Conservation (phyloP, 2,113 vertebrate genomes). For the Naja naja region DNA sequence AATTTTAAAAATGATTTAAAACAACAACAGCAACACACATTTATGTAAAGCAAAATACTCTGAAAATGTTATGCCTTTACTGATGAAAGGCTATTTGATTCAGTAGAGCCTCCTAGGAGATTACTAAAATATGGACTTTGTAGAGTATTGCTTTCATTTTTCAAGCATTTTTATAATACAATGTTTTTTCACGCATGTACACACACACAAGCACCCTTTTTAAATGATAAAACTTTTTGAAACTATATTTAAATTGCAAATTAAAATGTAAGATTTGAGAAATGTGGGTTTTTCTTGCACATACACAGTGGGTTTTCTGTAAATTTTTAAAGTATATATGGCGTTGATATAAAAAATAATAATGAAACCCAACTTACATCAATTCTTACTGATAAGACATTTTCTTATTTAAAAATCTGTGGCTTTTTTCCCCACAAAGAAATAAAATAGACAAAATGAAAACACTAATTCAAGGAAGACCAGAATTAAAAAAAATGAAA, state of each 20-base stretch:
- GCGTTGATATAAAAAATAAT: background rate
- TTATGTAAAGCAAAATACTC: slow-evolving; percentile 44
- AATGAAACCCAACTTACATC: background rate
- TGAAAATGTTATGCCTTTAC: background rate
- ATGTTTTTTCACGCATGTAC: background rate
- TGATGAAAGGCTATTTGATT: background rate
- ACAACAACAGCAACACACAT: background rate
- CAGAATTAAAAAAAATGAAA: background rate
- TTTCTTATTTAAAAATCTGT: background rate
- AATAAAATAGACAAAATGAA: background rate
- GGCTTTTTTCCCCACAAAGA: background rate
- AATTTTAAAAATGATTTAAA: background rate
- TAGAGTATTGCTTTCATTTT: background rate
- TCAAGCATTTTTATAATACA: background rate
- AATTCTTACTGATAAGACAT: background rate
- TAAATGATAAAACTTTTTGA: background rate
- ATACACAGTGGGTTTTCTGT: background rate
- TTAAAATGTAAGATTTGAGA: background rate
- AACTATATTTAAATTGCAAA: background rate
- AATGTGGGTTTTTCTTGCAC: background rate
- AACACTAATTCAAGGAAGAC: background rate
- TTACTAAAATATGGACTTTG: background rate
- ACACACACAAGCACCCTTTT: background rate
- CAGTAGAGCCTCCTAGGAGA: background rate
- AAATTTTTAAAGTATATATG: background rate